These are phyloP conservation scores for Sesia apiformis DNA, from an alignment of 2,888 invertebrate genomes.

Conservation along the genomic window DNA sequence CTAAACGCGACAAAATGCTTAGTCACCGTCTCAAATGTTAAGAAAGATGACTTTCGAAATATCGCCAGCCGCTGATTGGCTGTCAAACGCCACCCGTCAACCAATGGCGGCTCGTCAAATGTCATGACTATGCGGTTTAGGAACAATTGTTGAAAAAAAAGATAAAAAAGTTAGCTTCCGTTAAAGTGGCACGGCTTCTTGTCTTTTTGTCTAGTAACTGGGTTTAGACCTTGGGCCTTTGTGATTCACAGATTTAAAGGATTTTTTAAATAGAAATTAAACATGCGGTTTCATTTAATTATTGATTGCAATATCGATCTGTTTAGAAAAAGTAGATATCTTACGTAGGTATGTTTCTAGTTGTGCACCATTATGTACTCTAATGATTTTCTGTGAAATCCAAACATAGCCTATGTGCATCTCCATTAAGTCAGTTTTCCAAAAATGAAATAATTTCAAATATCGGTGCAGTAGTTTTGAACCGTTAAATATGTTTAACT, in stretches of 20 bases:
- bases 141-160: conserved; percentile 51
- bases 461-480: no score
- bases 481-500: no score
- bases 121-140: conserved; percentile 59
- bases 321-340: no score
- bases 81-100: conserved; percentile 59
- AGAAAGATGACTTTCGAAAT: conserved; percentile 67
- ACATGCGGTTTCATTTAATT: no score
- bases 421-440: no score
- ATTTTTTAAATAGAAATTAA: no score
- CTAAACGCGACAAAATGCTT: conserved; percentile 13
- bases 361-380: no score
- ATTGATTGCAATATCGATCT: no score
- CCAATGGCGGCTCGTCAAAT: conserved; percentile 70
- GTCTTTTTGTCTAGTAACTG: conserved; percentile 28
- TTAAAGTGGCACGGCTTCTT: conserved; percentile 62
- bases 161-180: conserved; percentile 58
- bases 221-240: conserved; percentile 2
- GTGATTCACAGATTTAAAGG: neutral
- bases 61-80: conserved; percentile 57
- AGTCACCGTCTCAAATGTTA: conserved; percentile 64
- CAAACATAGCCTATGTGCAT: no score
- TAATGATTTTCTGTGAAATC: no score
- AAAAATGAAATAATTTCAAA: no score
- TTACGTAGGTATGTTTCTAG: no score